Evolutionary conservation across 2,113 vertebrate genomes (phyloP).

Genomic region (Phodopus roborovskii): DNA sequence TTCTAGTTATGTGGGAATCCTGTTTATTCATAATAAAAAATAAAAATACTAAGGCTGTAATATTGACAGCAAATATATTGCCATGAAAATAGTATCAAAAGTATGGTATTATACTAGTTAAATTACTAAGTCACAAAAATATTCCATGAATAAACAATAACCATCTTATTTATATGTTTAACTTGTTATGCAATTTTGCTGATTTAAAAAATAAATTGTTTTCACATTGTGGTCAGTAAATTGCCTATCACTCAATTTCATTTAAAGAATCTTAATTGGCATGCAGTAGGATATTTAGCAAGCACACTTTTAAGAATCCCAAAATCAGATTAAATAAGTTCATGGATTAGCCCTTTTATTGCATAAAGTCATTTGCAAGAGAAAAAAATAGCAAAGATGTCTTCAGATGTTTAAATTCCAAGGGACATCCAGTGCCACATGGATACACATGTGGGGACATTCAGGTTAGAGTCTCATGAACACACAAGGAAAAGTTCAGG

Average conservation of each 20-base stretch:
- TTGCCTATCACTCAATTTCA: conserved; percentile 78
- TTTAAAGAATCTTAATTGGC: conserved; percentile 83
- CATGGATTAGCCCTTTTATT: conserved; percentile 24
- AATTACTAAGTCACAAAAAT: conserved; percentile 71
- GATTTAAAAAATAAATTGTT: conserved; percentile 71
- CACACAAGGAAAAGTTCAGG: conserved; percentile 4
- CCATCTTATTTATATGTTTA: conserved; percentile 76
- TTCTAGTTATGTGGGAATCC: conserved; percentile 43
- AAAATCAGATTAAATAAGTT: conserved; percentile 71
- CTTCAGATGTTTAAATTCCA: conserved; percentile 40
- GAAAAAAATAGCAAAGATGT: conserved; percentile 41
- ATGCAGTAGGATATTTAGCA: conserved; percentile 73
- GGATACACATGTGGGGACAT: background rate
- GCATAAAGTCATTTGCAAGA: conserved; percentile 59
- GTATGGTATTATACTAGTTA: conserved; percentile 40
- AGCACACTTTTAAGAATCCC: conserved; percentile 74
- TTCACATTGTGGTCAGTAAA: conserved; percentile 74
- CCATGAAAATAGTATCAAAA: conserved; percentile 56
- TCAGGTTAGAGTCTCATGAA: conserved; percentile 38
- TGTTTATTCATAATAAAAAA: conserved; percentile 40
- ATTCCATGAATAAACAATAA: conserved; percentile 72
- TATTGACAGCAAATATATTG: conserved; percentile 5
- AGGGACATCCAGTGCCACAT: conserved; percentile 36
- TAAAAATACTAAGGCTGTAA: background rate
- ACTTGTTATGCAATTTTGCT: conserved; percentile 74